Evolutionary conservation across 2,888 invertebrate genomes (phyloP), one percentile per base, ranked within the genome.

Genomic region (Dryadula phaetusa): DNA sequence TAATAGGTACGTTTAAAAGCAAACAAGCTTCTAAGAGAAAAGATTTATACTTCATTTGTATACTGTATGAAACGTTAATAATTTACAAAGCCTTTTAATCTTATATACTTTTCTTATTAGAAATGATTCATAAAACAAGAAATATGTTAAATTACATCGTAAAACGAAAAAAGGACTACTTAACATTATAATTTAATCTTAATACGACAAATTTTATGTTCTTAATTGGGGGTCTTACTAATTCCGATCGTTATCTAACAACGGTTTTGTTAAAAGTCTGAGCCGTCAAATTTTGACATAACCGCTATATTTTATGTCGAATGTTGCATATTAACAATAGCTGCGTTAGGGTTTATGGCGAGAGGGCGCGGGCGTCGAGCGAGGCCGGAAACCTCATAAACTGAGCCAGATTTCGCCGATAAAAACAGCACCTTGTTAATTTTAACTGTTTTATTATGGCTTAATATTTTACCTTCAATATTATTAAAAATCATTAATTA

Each of bases 371-470:
- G 81, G 77, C 64, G 79, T 84, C 84, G 77, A 79, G 80, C 77
- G 56, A 32, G 68, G 82, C 84, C 90, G 91, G 92, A 92, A 89
- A 83, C 84, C 82, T 82, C 83, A 80, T 91, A 90, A 87, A 88
- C 81, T 82, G 80, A 83, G 86, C 83, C 83, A 84, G 91, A 90
- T 90, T 87, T 81, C 78, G 75, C 80, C 82, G 90, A 90, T 92
- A 90, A 77, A 89, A 87, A 84, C 87, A 81, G 84, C 86, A 86
- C 85, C 91, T 90, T 86, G 90, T 92, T 92, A 90, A 86, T 86
- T 79, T 88, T 86, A 90, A 91, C 85, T 82, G 86, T 82, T 86
- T 83, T 83, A 85, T 90, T 86, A 89, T 87, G 85, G 84, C 82
- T 80, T 81, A 81, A 83, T 84, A 83, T 81, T 88, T 85, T 85